Conservation (phyloP, 2,113 vertebrate species). For the Willisornis vidua region DNA sequence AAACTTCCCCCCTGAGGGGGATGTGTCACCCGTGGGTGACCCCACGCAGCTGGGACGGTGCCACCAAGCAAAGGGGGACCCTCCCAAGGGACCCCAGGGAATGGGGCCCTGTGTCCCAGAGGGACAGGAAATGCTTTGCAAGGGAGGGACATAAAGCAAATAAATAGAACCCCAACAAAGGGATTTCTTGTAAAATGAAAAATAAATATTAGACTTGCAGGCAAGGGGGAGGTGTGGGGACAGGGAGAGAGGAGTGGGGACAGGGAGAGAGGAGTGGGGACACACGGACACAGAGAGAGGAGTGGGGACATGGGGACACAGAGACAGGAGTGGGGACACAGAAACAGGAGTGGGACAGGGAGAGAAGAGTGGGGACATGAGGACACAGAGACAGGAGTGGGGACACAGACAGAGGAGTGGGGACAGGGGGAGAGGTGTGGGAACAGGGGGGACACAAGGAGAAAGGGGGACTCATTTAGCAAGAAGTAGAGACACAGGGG, state of each 20-base stretch:
- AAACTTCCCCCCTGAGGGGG: not conserved
- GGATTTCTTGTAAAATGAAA: not conserved
- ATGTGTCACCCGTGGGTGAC: not conserved
- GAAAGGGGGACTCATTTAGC: no score
- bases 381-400: not conserved
- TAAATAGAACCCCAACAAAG: slow-evolving; percentile 31
- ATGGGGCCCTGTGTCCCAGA: not conserved
- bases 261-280: no score
- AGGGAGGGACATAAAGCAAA: slow-evolving; percentile 24
- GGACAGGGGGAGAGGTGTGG: not conserved
- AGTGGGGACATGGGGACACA: not conserved
- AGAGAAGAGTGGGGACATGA: not conserved
- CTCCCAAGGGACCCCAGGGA: not conserved
- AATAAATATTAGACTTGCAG: not conserved
- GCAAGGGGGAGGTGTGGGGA: not conserved
- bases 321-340: not conserved
- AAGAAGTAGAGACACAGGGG: no score
- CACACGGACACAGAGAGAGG: not conserved
- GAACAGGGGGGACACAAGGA: no score
- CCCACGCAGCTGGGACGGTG: not conserved
- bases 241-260: not conserved
- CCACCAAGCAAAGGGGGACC: not conserved
- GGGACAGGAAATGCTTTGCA: slow-evolving; percentile 4
- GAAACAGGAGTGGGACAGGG: not conserved
- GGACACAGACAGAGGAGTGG: not conserved